Evolutionary conservation across 2,888 invertebrate genomes (phyloP).

Genomic region (Synergus laeviventris): DNA sequence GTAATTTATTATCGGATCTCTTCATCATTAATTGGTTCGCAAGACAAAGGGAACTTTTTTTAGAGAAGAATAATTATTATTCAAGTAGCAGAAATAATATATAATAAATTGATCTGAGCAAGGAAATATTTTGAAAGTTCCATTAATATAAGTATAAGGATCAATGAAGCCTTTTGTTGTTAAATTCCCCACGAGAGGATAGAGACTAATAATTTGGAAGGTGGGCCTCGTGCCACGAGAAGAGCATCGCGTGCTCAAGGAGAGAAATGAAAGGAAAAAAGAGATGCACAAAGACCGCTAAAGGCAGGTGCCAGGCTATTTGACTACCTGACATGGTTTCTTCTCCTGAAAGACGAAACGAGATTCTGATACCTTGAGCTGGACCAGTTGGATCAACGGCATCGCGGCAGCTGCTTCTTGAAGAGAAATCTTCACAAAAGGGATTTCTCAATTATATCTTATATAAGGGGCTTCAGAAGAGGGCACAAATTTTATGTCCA

Average conservation of each 20-base stretch:
- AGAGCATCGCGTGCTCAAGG: conserved; percentile 46
- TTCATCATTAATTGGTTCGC: no score
- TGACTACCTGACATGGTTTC: conserved; percentile 44
- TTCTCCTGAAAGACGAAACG: conserved; percentile 46
- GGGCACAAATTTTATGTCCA: not conserved
- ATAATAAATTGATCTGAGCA: not conserved
- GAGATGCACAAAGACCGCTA: conserved; percentile 47
- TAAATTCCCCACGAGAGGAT: not conserved
- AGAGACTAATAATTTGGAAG: conserved; percentile 17
- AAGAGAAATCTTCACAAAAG: not conserved
- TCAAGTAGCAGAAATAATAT: no score
- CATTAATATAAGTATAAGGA: not conserved
- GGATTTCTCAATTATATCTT: conserved; percentile 22
- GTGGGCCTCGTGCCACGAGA: conserved; percentile 43
- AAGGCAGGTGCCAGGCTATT: conserved; percentile 49
- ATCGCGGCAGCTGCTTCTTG: conserved; percentile 22
- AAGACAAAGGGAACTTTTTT: no score
- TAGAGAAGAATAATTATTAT: no score
- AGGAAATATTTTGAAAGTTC: not conserved
- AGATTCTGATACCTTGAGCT: conserved; percentile 48
- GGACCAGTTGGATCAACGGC: conserved; percentile 42
- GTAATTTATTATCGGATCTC: no score
- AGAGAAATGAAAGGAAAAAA: conserved; percentile 43
- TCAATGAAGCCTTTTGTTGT: not conserved
- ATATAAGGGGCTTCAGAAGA: not conserved